These are phyloP conservation scores for Idaea aversata DNA, from an alignment of 2,888 invertebrate genomes.

Conservation along the genomic window DNA sequence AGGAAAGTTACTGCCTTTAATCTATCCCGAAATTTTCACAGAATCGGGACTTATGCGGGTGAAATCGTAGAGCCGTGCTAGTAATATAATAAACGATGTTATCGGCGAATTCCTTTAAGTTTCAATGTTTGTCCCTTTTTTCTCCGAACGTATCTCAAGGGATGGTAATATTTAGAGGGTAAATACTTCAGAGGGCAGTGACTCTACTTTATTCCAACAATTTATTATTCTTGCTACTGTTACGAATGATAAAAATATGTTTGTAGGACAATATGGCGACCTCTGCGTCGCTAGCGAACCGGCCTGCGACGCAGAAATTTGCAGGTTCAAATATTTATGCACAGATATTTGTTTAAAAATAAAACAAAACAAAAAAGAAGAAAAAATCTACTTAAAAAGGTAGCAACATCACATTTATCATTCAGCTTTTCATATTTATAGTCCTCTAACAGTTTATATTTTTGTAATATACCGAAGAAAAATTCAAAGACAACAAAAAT, in stretches of 20 bases:
- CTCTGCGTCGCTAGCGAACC: not conserved
- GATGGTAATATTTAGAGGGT: not conserved
- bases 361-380: not conserved
- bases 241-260: not conserved
- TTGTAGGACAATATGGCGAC: not conserved
- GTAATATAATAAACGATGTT: not conserved
- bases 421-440: not conserved
- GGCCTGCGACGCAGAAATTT: no score
- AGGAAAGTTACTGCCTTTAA: no score
- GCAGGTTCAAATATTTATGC: no score
- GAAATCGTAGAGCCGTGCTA: no score
- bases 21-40: no score
- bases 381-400: not conserved
- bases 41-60: no score
- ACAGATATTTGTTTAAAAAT: no score
- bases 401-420: not conserved
- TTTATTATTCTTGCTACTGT: not conserved
- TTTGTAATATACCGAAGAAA: not conserved
- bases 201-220: not conserved
- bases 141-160: not conserved
- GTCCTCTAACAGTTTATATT: not conserved
- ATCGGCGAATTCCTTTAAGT: not conserved
- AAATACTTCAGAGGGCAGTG: slow-evolving; percentile 1
- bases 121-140: slow-evolving; percentile 4
- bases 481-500: not conserved